Base-by-base conservation (phyloP, 2,113 vertebrate genomes). In the Apistogramma diplotaenia region DNA sequence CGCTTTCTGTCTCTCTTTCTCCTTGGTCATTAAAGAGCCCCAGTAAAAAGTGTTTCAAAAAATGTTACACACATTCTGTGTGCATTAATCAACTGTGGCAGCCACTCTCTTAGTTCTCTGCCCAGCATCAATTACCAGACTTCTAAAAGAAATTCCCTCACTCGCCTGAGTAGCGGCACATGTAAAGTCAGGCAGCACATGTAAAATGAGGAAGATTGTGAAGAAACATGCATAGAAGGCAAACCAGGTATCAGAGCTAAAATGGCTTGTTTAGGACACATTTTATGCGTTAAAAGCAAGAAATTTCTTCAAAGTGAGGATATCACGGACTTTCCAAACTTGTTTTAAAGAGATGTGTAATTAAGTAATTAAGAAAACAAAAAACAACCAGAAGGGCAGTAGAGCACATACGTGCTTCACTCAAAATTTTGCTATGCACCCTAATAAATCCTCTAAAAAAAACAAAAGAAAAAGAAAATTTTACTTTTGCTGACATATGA, bases 21-120 rank as follows among this genome's bases (percentile, higher is more conserved):
- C 92, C 94, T 94, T 94, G 94, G 94, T 93, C 94, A 95, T 96
- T 96, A 96, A 96, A 96, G 95, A 95, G 95, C 94, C 90, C 94
- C 95, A 96, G 96, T 97, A 94, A 85, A 94, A 86, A 89, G 95
- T 91, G 94, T 95, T 94, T 96, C 90, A 95, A 95, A 95, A 95
- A 59, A 53, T 74, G n/a, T 46, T 35, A n/a, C 79, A 67, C 95
- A 94, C 95, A 95, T 93, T 96, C 94, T 61, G 21, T 74, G 95
- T 94, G 95, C 95, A 96, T 97, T 97, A 97, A 98, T 97, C 97
- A 97, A 96, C 94, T 89, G 91, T 93, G 87, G 89, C 93, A 80
- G 56, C 61, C 53, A 93, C 95, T 94, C 94, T 94, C 94, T 95
- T 94, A 95, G 95, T 74, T 96, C 94, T 93, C 95, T 93, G 95